Conservation (phyloP, 2,888 invertebrate species). For the Stramonita haemastoma region DNA sequence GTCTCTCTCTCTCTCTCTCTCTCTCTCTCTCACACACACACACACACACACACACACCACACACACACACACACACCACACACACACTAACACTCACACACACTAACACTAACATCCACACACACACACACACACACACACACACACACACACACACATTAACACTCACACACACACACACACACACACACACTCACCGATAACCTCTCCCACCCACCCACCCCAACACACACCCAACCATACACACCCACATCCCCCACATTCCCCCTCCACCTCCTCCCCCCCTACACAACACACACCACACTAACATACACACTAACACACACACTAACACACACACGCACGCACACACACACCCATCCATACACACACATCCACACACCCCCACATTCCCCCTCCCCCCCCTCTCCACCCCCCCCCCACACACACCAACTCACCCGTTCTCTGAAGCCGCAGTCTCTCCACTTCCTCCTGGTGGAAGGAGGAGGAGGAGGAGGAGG, state of each 20-base stretch:
- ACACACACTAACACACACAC: background rate
- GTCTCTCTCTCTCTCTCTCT: too few relatives aligned
- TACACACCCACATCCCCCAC: too few relatives aligned
- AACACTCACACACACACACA: background rate
- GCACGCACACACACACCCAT: background rate
- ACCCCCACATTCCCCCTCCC: background rate
- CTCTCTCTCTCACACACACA: too few relatives aligned
- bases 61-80: too few relatives aligned
- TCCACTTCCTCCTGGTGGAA: constrained; percentile 65
- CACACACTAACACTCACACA: too few relatives aligned
- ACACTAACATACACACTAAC: background rate
- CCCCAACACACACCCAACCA: background rate
- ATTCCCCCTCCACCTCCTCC: background rate
- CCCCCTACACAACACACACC: background rate
- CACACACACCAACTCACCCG: constrained; percentile 61
- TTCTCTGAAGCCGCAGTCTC: constrained; percentile 59
- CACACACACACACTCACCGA: background rate
- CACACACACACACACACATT: background rate
- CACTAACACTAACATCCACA: too few relatives aligned
- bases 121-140: background rate
- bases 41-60: too few relatives aligned
- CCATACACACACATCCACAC: background rate
- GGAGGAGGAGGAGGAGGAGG: constrained; percentile 54
- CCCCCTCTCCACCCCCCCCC: background rate
- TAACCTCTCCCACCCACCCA: background rate